Conservation (phyloP, 2,888 invertebrate species). For the Pachydiplax longipennis region DNA sequence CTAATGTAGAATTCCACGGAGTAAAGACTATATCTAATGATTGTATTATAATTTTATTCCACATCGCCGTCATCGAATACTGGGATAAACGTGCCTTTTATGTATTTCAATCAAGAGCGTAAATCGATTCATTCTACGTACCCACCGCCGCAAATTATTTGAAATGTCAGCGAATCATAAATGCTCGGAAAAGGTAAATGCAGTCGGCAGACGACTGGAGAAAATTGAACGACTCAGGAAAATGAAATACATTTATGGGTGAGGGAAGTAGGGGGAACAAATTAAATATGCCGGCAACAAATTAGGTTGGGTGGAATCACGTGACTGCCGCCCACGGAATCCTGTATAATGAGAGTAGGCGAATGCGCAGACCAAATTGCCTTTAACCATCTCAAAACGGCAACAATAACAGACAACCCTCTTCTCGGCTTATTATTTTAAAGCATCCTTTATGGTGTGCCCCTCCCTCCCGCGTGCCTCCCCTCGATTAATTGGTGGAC, state of each 20-base stretch:
- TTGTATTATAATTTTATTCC: no score
- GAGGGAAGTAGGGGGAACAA: background rate
- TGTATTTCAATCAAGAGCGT: no score
- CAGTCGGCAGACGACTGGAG: no score
- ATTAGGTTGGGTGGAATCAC: constrained; percentile 38
- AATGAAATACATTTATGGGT: background rate
- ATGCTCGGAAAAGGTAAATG: no score
- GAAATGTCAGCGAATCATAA: no score
- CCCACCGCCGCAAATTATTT: no score
- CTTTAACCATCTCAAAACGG: background rate
- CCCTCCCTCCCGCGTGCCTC: background rate
- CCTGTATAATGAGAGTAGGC: background rate
- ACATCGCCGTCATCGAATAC: no score
- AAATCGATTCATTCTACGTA: no score
- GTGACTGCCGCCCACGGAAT: background rate
- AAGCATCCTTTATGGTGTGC: background rate
- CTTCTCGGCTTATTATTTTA: background rate
- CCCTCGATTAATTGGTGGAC: background rate
- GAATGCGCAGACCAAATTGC: background rate
- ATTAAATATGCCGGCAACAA: constrained; percentile 15
- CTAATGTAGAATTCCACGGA: no score
- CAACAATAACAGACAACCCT: background rate
- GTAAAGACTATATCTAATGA: no score
- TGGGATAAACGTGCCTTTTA: no score
- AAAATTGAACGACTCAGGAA: background rate